Evolutionary conservation across 2,888 invertebrate genomes (phyloP).

Genomic region (Zygaena filipendulae): DNA sequence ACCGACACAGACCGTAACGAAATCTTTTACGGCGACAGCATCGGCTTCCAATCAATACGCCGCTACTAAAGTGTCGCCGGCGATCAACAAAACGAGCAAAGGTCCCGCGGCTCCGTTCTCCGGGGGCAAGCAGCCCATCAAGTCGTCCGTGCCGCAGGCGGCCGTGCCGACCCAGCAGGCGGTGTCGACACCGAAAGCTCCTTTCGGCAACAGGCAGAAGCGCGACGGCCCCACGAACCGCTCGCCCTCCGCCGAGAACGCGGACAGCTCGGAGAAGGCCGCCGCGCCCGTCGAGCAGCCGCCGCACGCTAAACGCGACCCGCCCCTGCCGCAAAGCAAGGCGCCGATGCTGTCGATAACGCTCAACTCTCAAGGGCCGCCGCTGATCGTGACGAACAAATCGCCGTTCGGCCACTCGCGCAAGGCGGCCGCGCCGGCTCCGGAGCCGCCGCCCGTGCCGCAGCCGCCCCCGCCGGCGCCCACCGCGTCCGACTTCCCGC

Average conservation of each 20-base stretch:
- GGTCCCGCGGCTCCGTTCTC: constrained; percentile 59
- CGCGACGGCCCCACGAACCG: constrained; percentile 46
- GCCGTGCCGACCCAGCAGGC: constrained; percentile 54
- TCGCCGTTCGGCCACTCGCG: constrained; percentile 57
- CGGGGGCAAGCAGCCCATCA: constrained; percentile 45
- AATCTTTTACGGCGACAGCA: constrained; percentile 36
- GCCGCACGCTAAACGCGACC: constrained; percentile 45
- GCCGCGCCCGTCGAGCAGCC: constrained; percentile 14
- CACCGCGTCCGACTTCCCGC: constrained; percentile 63
- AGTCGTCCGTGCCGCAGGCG: constrained; percentile 53
- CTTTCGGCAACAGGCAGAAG: constrained; percentile 57
- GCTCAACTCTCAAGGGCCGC: constrained; percentile 45
- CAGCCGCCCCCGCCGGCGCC: constrained; percentile 55
- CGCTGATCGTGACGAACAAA: constrained; percentile 59
- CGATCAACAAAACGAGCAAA: constrained; percentile 37
- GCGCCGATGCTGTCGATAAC: constrained; percentile 63
- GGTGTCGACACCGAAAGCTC: constrained; percentile 50
- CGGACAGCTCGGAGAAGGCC: constrained; percentile 30
- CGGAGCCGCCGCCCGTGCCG: constrained; percentile 41
- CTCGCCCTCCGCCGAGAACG: constrained; percentile 43
- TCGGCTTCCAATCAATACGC: constrained; percentile 27
- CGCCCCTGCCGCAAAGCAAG: constrained; percentile 51
- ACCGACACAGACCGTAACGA: constrained; percentile 24
- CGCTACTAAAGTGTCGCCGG: constrained; percentile 33
- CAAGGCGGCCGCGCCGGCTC: constrained; percentile 30